Evolutionary conservation across 2,113 vertebrate genomes (phyloP), one percentile per base, ranked within the genome.

Genomic region (Microtus montanus): DNA sequence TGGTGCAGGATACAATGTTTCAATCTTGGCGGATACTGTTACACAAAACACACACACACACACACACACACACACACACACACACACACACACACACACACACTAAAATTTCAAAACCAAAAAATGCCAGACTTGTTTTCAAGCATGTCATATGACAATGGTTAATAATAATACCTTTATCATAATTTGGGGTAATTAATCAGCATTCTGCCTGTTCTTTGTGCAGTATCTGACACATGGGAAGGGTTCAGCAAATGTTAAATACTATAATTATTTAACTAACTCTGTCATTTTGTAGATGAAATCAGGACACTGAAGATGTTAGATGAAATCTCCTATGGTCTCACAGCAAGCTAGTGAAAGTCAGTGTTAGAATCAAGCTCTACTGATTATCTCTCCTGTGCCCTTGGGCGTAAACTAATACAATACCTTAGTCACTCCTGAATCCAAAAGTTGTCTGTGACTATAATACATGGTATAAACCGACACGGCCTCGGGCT

Each of bases 211-310:
- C 35, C 54, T 52, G 38, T 82, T 82, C 7, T 38, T 61, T 61
- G 22, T 20, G 85, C 20, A 54, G 19, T 68, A 17, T 5, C 9
- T 74, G 8, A 30, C n/a, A 68, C 64, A 79, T 38, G 84, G 30
- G 88, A 96, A 91, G 1, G 63, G 66, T 63, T 83, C 64, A 92
- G 47, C 58, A 93, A 82, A 74, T 80, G 47, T 82, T 89, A 88
- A 44, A 49, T 73, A 73, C 2, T 88, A 71, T 61, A 88, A 84
- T 71, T 64, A 35, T 87, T 85, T 88, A 79, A 85, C 7, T 10
- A 91, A 61, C 44, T 35, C 15, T 35, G 71, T 19, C 26, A 93
- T 85, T 92, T 92, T 70, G 35, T 3, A 77, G 54, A 52, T 78
- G 19, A 85, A 95, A 91, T 3, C n/a, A 89, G 92, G 26, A 4